Percentiles rank a stretch among this genome's conserved stretches.
phyloP scores from a whole-genome alignment of 2,888 invertebrate species.

The Stenoptilia bipunctidactyla region DNA sequence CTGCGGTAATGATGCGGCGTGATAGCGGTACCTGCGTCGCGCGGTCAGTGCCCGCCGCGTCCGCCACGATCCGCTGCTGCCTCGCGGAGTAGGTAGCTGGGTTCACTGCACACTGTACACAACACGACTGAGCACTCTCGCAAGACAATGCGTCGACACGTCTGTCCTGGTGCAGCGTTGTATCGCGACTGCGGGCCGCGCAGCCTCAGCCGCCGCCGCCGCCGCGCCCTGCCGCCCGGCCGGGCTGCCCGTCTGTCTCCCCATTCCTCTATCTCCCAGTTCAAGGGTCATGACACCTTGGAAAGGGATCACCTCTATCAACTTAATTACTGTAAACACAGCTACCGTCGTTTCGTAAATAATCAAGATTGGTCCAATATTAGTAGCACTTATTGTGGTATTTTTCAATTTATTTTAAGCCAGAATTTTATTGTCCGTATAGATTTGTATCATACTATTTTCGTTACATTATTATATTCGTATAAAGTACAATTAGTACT shows the following conservation, averaged over 20 bases:
- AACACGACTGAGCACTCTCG: not conserved
- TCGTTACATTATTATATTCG: too few relatives aligned
- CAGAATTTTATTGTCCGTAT: too few relatives aligned
- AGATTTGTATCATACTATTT: too few relatives aligned
- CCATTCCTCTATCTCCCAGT: too few relatives aligned
- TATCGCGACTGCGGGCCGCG: not conserved
- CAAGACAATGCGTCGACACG: too few relatives aligned
- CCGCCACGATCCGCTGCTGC: conserved; percentile 1
- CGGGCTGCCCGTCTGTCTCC: not conserved
- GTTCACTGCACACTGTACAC: conserved; percentile 3
- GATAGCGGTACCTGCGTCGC: not conserved
- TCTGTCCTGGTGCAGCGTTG: not conserved
- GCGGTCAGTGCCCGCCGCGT: conserved; percentile 4
- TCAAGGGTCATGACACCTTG: too few relatives aligned
- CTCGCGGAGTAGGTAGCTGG: not conserved
- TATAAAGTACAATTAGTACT: too few relatives aligned
- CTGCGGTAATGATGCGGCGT: too few relatives aligned
- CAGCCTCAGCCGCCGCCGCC: not conserved
- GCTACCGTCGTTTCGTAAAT: not conserved
- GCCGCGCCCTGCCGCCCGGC: not conserved
- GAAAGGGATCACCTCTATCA: too few relatives aligned
- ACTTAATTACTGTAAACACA: too few relatives aligned
- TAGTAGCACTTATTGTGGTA: too few relatives aligned
- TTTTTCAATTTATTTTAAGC: too few relatives aligned
- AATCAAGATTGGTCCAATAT: conserved; percentile 1